phyloP scores from a whole-genome alignment of 2,113 vertebrate species.

The Glareola pratincola region DNA sequence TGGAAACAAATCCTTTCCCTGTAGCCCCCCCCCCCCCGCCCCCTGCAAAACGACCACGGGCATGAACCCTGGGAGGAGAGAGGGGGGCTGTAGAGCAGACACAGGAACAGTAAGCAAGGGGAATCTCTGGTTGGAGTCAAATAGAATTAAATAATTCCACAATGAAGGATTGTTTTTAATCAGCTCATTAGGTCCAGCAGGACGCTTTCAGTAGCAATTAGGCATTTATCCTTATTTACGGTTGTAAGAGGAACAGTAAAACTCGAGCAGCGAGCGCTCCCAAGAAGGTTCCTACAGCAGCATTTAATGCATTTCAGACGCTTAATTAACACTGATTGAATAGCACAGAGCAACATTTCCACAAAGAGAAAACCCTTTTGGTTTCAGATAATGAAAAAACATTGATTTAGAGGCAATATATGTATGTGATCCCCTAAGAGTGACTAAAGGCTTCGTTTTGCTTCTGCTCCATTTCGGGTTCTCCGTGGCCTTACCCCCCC shows the following conservation, averaged over 20 bases:
- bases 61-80: accelerated
- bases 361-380: neutral
- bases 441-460: neutral
- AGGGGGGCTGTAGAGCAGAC: neutral
- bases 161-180: neutral
- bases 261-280: neutral
- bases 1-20: neutral
- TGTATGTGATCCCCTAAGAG: neutral
- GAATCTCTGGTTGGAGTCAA: neutral
- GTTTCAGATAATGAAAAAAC: neutral
- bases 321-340: slow-evolving; percentile 31
- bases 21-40: accelerated
- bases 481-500: neutral
- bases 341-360: neutral
- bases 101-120: neutral
- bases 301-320: neutral
- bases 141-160: neutral
- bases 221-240: slow-evolving; percentile 39
- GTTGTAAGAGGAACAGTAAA: slow-evolving; percentile 34
- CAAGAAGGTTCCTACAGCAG: neutral
- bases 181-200: slow-evolving; percentile 5
- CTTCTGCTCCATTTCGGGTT: neutral
- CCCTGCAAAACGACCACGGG: neutral
- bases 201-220: slow-evolving; percentile 44
- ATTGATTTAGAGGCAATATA: neutral